Evolutionary conservation across 2,113 vertebrate genomes (phyloP).

Genomic region (Cygnus buccinator): DNA sequence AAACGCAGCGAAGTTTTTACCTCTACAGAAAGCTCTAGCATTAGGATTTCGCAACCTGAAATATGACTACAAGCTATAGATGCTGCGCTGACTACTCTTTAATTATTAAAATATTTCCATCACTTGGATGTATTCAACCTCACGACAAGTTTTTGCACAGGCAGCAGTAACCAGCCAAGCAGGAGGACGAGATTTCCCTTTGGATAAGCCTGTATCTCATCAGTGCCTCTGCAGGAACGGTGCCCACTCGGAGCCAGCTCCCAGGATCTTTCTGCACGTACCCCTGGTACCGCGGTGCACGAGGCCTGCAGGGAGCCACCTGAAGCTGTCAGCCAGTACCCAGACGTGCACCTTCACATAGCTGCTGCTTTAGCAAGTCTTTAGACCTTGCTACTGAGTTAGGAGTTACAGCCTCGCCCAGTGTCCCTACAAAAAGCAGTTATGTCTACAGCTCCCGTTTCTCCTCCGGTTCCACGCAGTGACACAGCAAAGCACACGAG

Average conservation of each 20-base stretch:
- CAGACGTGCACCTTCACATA: not conserved
- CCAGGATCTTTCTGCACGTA: not conserved
- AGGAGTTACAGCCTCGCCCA: not conserved
- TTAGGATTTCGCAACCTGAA: not conserved
- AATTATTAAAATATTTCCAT: not conserved
- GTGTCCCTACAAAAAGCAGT: not conserved
- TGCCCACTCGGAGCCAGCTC: not conserved
- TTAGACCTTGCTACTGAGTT: not conserved
- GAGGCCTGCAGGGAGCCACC: not conserved
- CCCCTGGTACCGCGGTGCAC: not conserved
- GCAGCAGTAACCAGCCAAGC: not conserved
- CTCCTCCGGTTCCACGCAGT: fast-evolving
- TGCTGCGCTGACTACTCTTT: not conserved
- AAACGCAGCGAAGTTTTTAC: fast-evolving
- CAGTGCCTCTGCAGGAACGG: not conserved
- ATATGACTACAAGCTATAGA: not conserved
- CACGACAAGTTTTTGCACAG: not conserved
- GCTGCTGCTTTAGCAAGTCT: not conserved
- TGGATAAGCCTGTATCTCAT: not conserved
- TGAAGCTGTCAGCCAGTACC: not conserved
- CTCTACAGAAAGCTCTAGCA: not conserved
- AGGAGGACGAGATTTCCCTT: fast-evolving
- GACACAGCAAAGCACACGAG: not conserved
- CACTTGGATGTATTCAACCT: not conserved
- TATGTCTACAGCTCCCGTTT: not conserved